phyloP scores from a whole-genome alignment of 53 echinoderm and acorn worm genomes.

The Echinarachnius parma region DNA sequence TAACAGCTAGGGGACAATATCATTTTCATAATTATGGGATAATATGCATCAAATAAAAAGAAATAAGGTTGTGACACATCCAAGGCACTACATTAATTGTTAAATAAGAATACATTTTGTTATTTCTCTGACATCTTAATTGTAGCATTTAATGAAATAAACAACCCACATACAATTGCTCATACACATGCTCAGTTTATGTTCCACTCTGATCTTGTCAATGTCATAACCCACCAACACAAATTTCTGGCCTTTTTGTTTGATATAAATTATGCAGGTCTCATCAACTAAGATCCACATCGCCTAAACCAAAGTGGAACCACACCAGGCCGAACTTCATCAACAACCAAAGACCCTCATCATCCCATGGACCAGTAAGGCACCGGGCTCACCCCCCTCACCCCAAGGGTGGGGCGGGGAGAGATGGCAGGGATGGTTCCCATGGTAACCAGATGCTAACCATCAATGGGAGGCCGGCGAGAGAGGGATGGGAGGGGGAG shows the following conservation, averaged over 20 bases:
- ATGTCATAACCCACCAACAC: not conserved
- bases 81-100: no score
- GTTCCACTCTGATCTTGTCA: no score
- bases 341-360: not conserved
- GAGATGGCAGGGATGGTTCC: not conserved
- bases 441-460: not conserved
- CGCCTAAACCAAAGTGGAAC: not conserved
- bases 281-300: not conserved
- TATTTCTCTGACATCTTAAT: no score
- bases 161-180: no score
- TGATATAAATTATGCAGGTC: no score
- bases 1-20: no score
- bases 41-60: no score
- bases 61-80: no score
- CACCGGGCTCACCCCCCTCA: not conserved
- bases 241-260: not conserved
- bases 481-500: constrained; percentile 14
- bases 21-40: no score
- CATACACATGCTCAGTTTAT: no score
- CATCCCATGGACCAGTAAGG: not conserved
- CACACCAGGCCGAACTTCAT: not conserved
- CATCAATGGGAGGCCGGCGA: constrained; percentile 14
- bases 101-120: no score
- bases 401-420: constrained; percentile 9
- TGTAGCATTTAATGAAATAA: no score